Conservation (phyloP, 2,113 vertebrate genomes). For the Clarias gariepinus region DNA sequence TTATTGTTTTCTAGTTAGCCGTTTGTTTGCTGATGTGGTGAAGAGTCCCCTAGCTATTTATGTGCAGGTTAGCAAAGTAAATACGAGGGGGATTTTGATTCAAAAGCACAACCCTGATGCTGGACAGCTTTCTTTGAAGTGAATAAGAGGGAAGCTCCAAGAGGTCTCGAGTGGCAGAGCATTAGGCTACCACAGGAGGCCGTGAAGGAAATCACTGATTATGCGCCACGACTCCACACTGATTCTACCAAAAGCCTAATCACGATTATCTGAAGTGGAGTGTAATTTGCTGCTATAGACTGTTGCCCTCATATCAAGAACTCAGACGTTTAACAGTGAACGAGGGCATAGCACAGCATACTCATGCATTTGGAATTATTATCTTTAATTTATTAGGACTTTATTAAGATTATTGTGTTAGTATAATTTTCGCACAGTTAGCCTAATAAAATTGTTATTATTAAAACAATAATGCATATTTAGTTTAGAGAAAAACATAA, state of each 20-base stretch:
- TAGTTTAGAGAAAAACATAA: background rate
- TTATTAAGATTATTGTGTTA: background rate
- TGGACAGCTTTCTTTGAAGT: constrained; percentile 55
- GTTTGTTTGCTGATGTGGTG: constrained; percentile 15
- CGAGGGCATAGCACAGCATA: background rate
- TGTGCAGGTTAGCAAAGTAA: constrained; percentile 55
- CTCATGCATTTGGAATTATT: background rate
- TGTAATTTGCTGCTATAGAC: constrained; percentile 72
- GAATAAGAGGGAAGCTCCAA: constrained; percentile 55
- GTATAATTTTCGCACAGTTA: background rate
- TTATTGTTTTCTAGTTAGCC: constrained; percentile 42
- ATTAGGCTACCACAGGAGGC: constrained; percentile 64
- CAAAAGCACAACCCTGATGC: constrained; percentile 56
- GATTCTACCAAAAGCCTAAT: constrained; percentile 47
- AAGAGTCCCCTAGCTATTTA: background rate
- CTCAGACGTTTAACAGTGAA: constrained; percentile 11
- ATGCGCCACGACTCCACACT: constrained; percentile 68
- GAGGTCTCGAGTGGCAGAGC: constrained; percentile 63
- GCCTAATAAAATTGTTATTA: background rate
- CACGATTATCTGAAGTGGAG: constrained; percentile 49
- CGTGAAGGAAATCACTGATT: constrained; percentile 72
- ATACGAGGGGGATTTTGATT: constrained; percentile 58
- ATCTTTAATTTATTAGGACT: background rate
- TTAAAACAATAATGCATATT: background rate
- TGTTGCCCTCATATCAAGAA: constrained; percentile 33